A percentile compares a stretch with the other conserved stretches of the same genome.
phyloP scores from a whole-genome alignment of 1,140 invertebrate species.

The Lasaia peninsularis region DNA sequence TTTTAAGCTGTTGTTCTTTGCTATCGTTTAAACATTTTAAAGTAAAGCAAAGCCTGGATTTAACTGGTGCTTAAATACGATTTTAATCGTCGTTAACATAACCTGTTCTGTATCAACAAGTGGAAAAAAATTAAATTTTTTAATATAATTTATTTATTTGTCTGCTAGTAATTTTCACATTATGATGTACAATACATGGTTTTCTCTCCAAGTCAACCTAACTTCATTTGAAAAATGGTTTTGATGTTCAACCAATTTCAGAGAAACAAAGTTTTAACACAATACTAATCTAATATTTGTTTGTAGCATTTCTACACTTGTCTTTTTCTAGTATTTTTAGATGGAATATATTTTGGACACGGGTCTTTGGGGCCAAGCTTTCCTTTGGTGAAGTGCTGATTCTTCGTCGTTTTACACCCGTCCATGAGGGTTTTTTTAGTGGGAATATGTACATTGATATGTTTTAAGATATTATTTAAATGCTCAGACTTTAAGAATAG shows the following conservation, averaged over 20 bases:
- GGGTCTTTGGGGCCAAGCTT: slow-evolving; percentile 2
- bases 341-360: slow-evolving; percentile 3
- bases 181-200: too few species aligned
- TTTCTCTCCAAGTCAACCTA: too few species aligned
- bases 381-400: background rate
- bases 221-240: too few species aligned
- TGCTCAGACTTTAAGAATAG: background rate
- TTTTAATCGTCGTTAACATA: too few species aligned
- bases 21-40: too few species aligned
- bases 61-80: too few species aligned
- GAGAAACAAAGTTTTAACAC: background rate
- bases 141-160: too few species aligned
- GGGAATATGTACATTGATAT: background rate
- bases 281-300: background rate
- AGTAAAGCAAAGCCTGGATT: too few species aligned
- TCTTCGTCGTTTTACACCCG: background rate
- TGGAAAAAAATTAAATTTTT: too few species aligned
- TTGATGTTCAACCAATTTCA: background rate
- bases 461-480: background rate
- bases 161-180: too few species aligned
- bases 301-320: slow-evolving; percentile 1
- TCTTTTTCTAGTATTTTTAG: slow-evolving; percentile 11
- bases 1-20: too few species aligned
- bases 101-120: too few species aligned
- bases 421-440: background rate